Evolutionary conservation across 2,113 vertebrate genomes (phyloP), one percentile per base, ranked within the genome.

Genomic region (Cygnus buccinator): DNA sequence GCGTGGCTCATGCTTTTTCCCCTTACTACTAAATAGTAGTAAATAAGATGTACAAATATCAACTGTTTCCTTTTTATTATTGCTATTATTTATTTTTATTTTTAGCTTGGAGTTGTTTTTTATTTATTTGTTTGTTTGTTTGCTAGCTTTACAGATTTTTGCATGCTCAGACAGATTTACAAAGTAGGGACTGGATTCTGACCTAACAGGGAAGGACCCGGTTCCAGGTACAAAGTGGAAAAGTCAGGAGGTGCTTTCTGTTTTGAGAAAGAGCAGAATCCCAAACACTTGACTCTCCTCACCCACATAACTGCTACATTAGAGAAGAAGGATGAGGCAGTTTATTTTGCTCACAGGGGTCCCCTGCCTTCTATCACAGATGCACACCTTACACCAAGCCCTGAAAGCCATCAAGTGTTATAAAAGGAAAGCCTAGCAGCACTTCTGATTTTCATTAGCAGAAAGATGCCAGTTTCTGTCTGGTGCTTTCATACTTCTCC

Each of bases 321-420:
- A 59, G 87, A 84, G 48, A 89, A 84, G 48, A 55, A 79, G 39
- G 74, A 70, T 77, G 23, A 52, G 7, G 19, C 5, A 59, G 28
- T 18, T 88, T 58, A 46, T 89, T 71, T 84, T 78, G n/a, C 15
- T 87, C 37, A 63, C 29, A 71, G 10, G 14, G 4, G 6, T 71
- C 41, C 7, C 31, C 66, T 66, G 14, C 9, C 29, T 79, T 90
- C 23, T 21, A 9, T 15, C 3, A 8, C 4, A 25, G 26, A 62
- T 4, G 10, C 6, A 0, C 3, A 50, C 16, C 15, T 39, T 39
- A 33, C 13, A 55, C 3, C 11, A 71, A 35, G 1, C 6, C 13
- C 26, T 37, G 33, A 52, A 80, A 77, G 15, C 11, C 3, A 25
- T 65, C 35, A 68, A 19, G 20, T 43, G 8, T 29, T 75, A 18